These are phyloP conservation scores for Paradoxurus hermaphroditus DNA, from an alignment of 2,113 vertebrate genomes.

Conservation along the genomic window DNA sequence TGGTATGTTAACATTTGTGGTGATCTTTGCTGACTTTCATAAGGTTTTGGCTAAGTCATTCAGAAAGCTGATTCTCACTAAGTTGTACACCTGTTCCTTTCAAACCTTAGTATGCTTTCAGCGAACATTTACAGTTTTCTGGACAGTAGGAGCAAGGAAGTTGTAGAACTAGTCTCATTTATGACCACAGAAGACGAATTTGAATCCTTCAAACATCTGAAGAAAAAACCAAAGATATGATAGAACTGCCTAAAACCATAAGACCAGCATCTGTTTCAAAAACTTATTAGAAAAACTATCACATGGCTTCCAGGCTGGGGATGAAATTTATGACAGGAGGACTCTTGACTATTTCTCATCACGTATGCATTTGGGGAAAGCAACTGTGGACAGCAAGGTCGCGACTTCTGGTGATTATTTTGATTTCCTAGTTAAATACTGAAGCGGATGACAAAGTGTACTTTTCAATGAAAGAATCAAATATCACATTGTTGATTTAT, in stretches of 20 bases:
- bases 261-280: background rate
- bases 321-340: background rate
- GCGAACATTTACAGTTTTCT: constrained; percentile 72
- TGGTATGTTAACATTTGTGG: background rate
- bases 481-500: background rate
- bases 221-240: background rate
- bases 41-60: constrained; percentile 54
- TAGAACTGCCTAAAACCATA: background rate
- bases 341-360: background rate
- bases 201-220: constrained; percentile 2
- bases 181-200: background rate
- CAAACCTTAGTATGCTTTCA: constrained; percentile 74
- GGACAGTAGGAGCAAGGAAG: constrained; percentile 41
- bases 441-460: background rate
- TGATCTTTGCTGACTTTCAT: background rate
- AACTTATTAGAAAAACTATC: background rate
- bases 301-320: background rate
- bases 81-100: constrained; percentile 83
- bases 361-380: background rate
- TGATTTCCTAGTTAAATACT: constrained; percentile 27
- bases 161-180: constrained; percentile 27
- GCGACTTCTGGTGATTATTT: background rate
- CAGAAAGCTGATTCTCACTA: constrained; percentile 76
- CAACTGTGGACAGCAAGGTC: background rate
- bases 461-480: background rate